phyloP scores from a whole-genome alignment of 2,797 vertebrate genomes.

The Philypnodon macrostomus region DNA sequence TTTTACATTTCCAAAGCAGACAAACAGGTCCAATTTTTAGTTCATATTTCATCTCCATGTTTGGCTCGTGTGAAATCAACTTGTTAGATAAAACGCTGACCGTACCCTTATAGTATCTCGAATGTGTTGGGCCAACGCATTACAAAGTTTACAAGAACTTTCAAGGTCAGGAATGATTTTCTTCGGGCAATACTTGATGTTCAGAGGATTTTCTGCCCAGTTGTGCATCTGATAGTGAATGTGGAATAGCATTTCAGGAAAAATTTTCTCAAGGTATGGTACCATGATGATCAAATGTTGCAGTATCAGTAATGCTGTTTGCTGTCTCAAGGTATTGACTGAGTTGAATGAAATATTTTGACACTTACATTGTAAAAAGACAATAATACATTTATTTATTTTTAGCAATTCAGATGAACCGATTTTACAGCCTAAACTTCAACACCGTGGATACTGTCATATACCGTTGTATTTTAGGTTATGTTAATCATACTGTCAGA shows the following conservation, averaged over 20 bases:
- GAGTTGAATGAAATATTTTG: too few relatives aligned
- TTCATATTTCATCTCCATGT: conserved; percentile 45
- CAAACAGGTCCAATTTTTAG: conserved; percentile 35
- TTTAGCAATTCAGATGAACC: too few relatives aligned
- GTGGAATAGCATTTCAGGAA: conserved; percentile 36
- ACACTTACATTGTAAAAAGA: too few relatives aligned
- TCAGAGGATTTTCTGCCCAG: background rate
- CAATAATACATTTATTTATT: too few relatives aligned
- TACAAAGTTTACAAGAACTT: conserved; percentile 46
- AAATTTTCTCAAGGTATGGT: too few relatives aligned
- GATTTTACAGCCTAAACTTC: too few relatives aligned
- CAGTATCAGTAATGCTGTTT: too few relatives aligned
- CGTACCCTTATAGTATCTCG: conserved; percentile 35
- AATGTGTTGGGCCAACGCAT: conserved; percentile 38
- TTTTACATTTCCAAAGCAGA: conserved; percentile 57
- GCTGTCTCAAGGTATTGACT: too few relatives aligned
- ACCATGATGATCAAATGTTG: too few relatives aligned
- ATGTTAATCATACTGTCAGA: too few relatives aligned
- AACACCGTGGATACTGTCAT: too few relatives aligned
- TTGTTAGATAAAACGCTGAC: conserved; percentile 55
- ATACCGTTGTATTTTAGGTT: too few relatives aligned
- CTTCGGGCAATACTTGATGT: conserved; percentile 2
- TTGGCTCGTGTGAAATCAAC: conserved; percentile 48
- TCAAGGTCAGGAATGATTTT: conserved; percentile 47
- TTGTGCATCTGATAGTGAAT: conserved; percentile 23